Evolutionary conservation across 35 echinoderm and acorn worm genomes (phyloP), one percentile per base, ranked within the genome.

Genomic region (Heliocidaris tuberculata): DNA sequence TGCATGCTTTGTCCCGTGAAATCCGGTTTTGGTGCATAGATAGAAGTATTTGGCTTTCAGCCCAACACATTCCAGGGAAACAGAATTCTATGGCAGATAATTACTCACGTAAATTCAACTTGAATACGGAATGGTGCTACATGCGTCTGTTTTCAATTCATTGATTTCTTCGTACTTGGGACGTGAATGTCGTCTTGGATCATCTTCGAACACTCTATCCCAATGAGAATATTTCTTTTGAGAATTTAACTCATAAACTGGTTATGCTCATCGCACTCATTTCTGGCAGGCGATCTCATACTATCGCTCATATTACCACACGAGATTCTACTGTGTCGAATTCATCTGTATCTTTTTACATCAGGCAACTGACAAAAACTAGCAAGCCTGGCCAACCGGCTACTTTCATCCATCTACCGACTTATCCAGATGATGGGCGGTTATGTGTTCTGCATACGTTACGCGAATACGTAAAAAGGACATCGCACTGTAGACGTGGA

Each of bases 391-490:
- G 85, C 21, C 19, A 86, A 17, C 85, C 85, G 85, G 31, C 31
- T 86, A 4, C 85, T 31, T 4, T 86, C 85, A 86, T 86, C 4
- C 85, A 86, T 4, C 85, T 86, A 31, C 31, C 85, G 31, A 15
- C 85, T 17, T 86, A 86, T 86, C 16, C 85, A 15, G 85, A 86
- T 3, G 93, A 94, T 12, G 70, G 35, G 59, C 49, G 93, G 31
- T n/a, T 94, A 31, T 94, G 93, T 35, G 59, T 94, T 2, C 27
- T 94, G 9, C 32, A 32, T 9, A 24, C 65, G 6, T 59, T 94
- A 21, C 49, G 59, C 13, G 59, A 94, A 61, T 94, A 94, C 30
- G 7, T 94, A 9, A 30, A 48, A 85, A 52, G 93, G 32, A 94
- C 93, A 65, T 32, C 49, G 56, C 59, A 78, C 56, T 94, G 54